Evolutionary conservation across 2,113 vertebrate genomes (phyloP).

Genomic region (Esox niger): DNA sequence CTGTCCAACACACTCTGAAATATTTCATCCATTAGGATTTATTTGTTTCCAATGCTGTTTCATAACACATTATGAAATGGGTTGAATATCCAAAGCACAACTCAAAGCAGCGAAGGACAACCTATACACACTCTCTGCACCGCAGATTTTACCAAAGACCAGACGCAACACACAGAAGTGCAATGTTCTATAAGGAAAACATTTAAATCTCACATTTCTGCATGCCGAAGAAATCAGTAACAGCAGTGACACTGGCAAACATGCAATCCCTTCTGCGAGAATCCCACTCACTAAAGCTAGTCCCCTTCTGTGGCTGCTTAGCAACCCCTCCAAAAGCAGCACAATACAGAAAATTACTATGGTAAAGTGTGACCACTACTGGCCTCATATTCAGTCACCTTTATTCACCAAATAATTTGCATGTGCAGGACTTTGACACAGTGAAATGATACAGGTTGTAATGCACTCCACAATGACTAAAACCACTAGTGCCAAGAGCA

Average conservation of each 20-base stretch:
- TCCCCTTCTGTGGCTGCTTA: slow-evolving; percentile 69
- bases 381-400: slow-evolving; percentile 45
- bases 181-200: slow-evolving; percentile 8
- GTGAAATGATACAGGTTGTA: slow-evolving; percentile 44
- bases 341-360: slow-evolving; percentile 70
- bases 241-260: slow-evolving; percentile 36
- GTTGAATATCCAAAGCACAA: background rate
- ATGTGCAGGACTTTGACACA: background rate
- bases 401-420: too few relatives aligned
- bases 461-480: too few relatives aligned
- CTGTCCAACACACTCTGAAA: too few relatives aligned
- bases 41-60: background rate
- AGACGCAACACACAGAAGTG: background rate
- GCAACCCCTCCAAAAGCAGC: slow-evolving; percentile 73
- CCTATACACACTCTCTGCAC: background rate
- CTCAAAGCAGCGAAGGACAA: background rate
- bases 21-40: slow-evolving; percentile 3
- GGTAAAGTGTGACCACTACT: slow-evolving; percentile 66
- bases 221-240: slow-evolving; percentile 2
- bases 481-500: too few relatives aligned
- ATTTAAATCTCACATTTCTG: slow-evolving; percentile 31
- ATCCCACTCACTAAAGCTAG: slow-evolving; percentile 61
- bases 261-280: slow-evolving; percentile 63
- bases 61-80: background rate
- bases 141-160: background rate